Evolutionary conservation across 2,113 vertebrate species (phyloP), one percentile per base, ranked within the genome.

Genomic region (Cyphomyrus plagiostoma): DNA sequence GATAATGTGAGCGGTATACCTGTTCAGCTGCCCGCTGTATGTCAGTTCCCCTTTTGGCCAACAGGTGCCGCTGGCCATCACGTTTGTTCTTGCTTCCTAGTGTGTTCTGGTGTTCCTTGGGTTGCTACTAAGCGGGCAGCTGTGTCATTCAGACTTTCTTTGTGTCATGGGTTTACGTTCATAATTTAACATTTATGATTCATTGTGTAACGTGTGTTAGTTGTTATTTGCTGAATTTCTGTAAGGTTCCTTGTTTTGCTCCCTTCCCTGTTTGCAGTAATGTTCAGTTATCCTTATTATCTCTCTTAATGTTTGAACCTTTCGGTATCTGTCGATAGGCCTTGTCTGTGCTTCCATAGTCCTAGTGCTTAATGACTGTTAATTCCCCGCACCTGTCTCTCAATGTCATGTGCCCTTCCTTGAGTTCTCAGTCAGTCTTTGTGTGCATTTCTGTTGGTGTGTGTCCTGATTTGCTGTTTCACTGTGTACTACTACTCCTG

Each of bases 1-100:
- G 77, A 90, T 89, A 77, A 89, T 48, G 77, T 77, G 89, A 88
- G 88, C 88, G 30, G n/a, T 4, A 4, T 13, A n/a, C n/a, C 62
- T 4, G n/a, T 10, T 3, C 58, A 66, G 58, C 9, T 3, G 9
- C 62, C 56, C 9, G 19, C 21, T n/a, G 21, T 58, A 8, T 11
- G 62, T 26, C 62, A 66, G 9, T 66, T 66, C 62, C 62, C 62
- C 62, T 3, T 66, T 66, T 30, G 62, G n/a, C 62, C 62, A 66
- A 26, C 9, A 66, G 62, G 62, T 30, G 62, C 10, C 62, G n/a
- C 62, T 66, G 62, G n/a, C 3, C 62, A 66, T 66, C 62, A 66
- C 0, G 62, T 30, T 66, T 26, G 10, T 26, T 66, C 9, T 66
- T 3, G 9, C 62, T 66, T 26, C 62, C 62, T 11, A 66, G 10